Base-by-base conservation (phyloP, 2,888 invertebrate species). In the Zhengitettix transpicula region DNA sequence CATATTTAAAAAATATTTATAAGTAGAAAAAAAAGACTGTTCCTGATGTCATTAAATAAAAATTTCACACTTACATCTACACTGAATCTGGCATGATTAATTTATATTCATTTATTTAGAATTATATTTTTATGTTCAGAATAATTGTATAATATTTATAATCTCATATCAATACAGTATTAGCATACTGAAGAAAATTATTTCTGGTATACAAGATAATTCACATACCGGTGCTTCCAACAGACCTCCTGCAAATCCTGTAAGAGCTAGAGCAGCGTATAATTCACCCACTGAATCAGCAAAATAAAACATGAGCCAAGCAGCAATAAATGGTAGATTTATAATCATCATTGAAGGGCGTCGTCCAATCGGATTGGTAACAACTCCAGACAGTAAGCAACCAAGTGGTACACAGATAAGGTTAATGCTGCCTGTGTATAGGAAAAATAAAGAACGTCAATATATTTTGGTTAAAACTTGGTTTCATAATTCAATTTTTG, bases 401-500 rank as follows among this genome's bases (percentile, higher is more conserved):
- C 90, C 90, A 58, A 89, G 63, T 0, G 90, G 89, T 15, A 90
- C 89, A 65, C 85, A 81, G 64, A 89, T 86, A 63, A 87, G 74
- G 61, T 65, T 65, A 60, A 65, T 65, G 16, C 89, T 89, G 74
- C 89, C 89, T 87, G 70, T 10, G 73, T 40, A 52, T 7, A 42
- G n/a, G 2, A 14, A 12, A 15, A n/a, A 2, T 15, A 14, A 52
- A 17, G 2, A 10, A 14, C 14, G 10, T 42, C n/a, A n/a, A n/a
- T 28, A 28, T 5, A 28, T 7, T 28, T 28, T 28, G 28, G 2
- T 28, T 28, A 2, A 28, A 28, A 28, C 9, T 47, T 47, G 10
- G 2, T 14, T 47, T 7, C 47, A 47, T n/a, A n/a, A n/a, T 12
- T 14, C 2, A 47, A 7, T 47, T 47, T 12, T 8, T n/a, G 2